Evolutionary conservation across 2,888 invertebrate species (phyloP), one percentile per base, ranked within the genome.

Genomic region (Acleris laterana): DNA sequence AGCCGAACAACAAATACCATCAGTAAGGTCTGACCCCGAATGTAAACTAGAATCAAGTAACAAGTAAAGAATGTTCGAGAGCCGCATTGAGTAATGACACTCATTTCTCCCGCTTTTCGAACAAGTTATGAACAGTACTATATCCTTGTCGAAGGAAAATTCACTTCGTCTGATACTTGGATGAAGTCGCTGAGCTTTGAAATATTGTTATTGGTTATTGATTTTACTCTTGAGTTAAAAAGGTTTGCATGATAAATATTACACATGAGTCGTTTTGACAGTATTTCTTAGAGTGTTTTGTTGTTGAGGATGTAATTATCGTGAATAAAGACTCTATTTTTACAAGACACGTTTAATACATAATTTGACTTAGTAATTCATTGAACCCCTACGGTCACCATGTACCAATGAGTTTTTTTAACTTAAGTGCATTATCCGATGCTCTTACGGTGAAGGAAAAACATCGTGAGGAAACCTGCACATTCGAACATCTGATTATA

Each of bases 61-160:
- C 71, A 80, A 79, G 81, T 78, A 84, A 85, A 83, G 82, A 87
- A 83, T 84, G 77, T 81, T 78, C 82, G 81, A 78, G 71, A 77
- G 80, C 78, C 77, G 74, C 77, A 80, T 78, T 89, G 89, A 90
- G 80, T 89, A 87, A 90, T 89, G 83, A 72, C 72, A 71, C 78
- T 77, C 81, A 87, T 90, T 85, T 77, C 80, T 90, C 88, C 82
- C 74, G 72, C 72, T 74, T 79, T 78, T 85, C 81, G 85, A 63
- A 66, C 68, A 70, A 70, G 69, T 88, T 87, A 88, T 88, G 87
- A 88, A 88, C 85, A 84, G 81, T 80, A 85, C 81, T 89, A 86
- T 84, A 88, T 89, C 83, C 80, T 75, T 82, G 85, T 85, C 87
- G 83, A 88, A 88, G 87, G 75, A 83, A 86, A 85, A 86, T 88